Conservation (phyloP, 2,888 invertebrate genomes). For the Celastrina argiolus region DNA sequence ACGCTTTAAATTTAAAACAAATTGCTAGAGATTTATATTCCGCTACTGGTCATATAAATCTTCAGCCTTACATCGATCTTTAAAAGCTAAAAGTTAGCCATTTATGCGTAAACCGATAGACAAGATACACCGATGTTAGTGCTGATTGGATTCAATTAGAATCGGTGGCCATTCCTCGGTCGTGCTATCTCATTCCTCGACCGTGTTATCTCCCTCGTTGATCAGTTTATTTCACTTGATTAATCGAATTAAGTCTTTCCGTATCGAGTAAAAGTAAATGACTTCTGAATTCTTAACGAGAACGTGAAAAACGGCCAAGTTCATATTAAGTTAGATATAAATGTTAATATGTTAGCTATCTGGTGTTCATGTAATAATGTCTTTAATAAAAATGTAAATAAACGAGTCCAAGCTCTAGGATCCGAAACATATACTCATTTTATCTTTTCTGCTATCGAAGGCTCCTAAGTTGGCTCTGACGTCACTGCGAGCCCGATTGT, state of each 20-base stretch:
- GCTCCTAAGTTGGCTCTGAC: too few species aligned
- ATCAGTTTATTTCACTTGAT: conserved; percentile 26
- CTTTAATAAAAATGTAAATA: too few species aligned
- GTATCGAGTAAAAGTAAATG: conserved; percentile 61
- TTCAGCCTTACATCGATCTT: background rate
- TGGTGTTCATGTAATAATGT: too few species aligned
- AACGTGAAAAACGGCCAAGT: background rate
- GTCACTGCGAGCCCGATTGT: too few species aligned
- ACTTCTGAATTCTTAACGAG: conserved; percentile 37
- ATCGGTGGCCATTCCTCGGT: background rate
- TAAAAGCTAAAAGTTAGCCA: background rate
- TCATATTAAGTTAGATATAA: background rate
- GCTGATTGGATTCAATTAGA: conserved; percentile 7
- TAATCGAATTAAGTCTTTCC: conserved; percentile 57
- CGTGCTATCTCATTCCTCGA: background rate
- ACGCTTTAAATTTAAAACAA: too few species aligned
- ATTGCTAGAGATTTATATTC: background rate
- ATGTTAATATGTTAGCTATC: too few species aligned
- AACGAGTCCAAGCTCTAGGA: too few species aligned
- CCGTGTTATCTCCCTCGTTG: conserved; percentile 24
- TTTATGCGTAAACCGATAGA: background rate
- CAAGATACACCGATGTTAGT: background rate
- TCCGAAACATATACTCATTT: too few species aligned
- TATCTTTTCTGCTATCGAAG: too few species aligned
- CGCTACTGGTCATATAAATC: background rate